Evolutionary conservation across 2,888 invertebrate genomes (phyloP).

Genomic region (Nymphalis polychloros): DNA sequence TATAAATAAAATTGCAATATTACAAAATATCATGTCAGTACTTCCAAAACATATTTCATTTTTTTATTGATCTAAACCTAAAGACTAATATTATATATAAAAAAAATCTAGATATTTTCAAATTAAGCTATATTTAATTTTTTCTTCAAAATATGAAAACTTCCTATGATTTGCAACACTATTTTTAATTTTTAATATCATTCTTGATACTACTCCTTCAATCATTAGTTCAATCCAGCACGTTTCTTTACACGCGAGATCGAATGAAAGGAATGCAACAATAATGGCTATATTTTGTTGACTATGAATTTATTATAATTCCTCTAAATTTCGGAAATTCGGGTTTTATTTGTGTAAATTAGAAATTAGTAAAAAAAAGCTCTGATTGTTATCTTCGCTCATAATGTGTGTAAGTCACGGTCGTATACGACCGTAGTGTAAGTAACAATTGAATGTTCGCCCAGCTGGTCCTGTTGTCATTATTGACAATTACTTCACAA

Average conservation of each 20-base stretch:
- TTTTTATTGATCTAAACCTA: too few relatives aligned
- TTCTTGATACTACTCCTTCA: neutral
- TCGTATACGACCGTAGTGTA: too few relatives aligned
- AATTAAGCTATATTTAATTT: too few relatives aligned
- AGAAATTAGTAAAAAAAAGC: neutral
- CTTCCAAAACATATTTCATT: too few relatives aligned
- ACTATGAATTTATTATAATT: neutral
- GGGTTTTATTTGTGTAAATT: neutral
- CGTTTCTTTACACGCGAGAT: slow-evolving; percentile 41
- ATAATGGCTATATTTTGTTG: neutral
- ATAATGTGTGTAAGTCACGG: too few relatives aligned
- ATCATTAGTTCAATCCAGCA: neutral
- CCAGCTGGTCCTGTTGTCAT: slow-evolving; percentile 28
- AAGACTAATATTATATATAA: too few relatives aligned
- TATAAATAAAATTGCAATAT: neutral
- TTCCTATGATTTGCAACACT: too few relatives aligned
- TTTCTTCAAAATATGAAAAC: slow-evolving; percentile 23
- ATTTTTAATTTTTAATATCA: neutral
- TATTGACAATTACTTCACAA: slow-evolving; percentile 27
- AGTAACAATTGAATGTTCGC: slow-evolving; percentile 15
- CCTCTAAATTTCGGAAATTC: neutral
- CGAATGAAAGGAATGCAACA: slow-evolving; percentile 27
- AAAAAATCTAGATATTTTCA: too few relatives aligned
- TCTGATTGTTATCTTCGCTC: neutral
- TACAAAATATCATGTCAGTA: too few relatives aligned